Percentiles rank a stretch among this genome's conserved stretches.
Evolutionary conservation across 2,113 vertebrate genomes (phyloP).

Genomic region (Puffinus mauretanicus): DNA sequence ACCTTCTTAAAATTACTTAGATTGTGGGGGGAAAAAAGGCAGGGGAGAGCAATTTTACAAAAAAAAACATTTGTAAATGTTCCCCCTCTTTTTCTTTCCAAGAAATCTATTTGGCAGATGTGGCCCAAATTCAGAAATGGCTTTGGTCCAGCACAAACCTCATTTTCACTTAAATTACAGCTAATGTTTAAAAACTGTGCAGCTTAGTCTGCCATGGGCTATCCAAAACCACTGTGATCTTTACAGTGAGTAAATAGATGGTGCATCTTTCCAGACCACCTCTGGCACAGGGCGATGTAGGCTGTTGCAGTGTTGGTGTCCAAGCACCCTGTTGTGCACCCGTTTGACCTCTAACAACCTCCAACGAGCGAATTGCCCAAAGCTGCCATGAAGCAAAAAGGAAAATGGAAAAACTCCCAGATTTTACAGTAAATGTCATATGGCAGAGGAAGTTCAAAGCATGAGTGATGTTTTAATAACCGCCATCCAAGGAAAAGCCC

Average conservation of each 20-base stretch:
- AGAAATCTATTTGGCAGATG: not conserved
- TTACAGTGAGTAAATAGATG: not conserved
- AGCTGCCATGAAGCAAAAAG: not conserved
- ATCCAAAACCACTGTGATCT: not conserved
- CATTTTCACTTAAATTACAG: not conserved
- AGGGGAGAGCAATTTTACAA: rapidly evolving
- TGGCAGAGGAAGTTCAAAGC: not conserved
- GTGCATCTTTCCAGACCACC: not conserved
- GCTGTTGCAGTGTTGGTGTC: not conserved
- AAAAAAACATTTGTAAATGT: not conserved
- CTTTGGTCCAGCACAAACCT: not conserved
- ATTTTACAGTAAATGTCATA: not conserved
- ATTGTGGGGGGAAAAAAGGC: rapidly evolving
- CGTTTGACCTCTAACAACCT: not conserved
- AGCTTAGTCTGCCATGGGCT: not conserved
- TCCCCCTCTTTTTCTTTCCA: not conserved
- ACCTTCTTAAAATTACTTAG: not conserved
- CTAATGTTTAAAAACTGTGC: not conserved
- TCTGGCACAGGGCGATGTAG: rapidly evolving
- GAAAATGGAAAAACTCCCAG: not conserved
- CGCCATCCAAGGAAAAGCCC: not conserved
- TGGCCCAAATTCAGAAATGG: not conserved
- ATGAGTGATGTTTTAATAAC: not conserved
- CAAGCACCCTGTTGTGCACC: rapidly evolving
- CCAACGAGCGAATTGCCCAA: not conserved